phyloP scores from a whole-genome alignment of 2,797 vertebrate species.

The Erethizon dorsatum region DNA sequence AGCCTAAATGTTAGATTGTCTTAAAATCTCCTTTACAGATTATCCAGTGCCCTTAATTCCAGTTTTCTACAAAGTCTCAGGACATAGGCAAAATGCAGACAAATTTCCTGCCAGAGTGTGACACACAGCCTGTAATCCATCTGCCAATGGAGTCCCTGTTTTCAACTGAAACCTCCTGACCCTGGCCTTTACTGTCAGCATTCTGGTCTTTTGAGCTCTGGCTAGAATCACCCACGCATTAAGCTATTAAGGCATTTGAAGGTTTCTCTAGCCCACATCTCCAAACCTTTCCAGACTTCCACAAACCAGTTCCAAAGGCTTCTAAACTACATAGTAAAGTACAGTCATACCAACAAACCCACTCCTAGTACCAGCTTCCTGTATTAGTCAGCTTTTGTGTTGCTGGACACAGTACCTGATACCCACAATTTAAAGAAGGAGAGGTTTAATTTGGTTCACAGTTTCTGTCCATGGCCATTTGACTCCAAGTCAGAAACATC shows the following conservation, averaged over 20 bases:
- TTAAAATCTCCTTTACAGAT: neutral
- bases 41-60: neutral
- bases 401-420: neutral
- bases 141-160: neutral
- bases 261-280: neutral
- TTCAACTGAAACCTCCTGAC: neutral
- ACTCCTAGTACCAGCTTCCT: neutral
- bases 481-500: neutral
- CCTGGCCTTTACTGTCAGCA: neutral
- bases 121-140: neutral
- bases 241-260: neutral
- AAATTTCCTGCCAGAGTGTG: neutral
- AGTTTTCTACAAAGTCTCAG: neutral
- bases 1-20: neutral
- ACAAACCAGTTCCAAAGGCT: neutral
- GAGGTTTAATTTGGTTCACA: neutral
- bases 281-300: neutral
- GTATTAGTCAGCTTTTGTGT: neutral
- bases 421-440: neutral
- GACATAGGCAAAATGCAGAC: neutral
- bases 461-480: neutral
- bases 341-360: neutral
- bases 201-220: neutral
- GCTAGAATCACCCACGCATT: neutral
- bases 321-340: neutral